Evolutionary conservation across 1,140 invertebrate genomes (phyloP).

Genomic region (Cryptotermes secundus): DNA sequence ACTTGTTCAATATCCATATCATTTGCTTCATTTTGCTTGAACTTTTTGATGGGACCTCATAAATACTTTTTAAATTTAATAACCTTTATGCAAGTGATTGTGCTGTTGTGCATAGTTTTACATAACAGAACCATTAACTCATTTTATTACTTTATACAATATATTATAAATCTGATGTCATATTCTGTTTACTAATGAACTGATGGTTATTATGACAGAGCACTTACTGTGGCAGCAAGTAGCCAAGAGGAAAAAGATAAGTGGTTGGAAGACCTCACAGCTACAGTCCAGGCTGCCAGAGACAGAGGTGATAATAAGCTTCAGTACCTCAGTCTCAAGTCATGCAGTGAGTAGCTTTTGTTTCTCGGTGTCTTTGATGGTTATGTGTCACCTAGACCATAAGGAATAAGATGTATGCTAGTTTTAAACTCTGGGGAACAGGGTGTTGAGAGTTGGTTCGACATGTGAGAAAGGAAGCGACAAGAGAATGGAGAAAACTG

Average conservation of each 20-base stretch:
- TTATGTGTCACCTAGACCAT: too few relatives aligned
- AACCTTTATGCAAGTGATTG: neutral
- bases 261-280: conserved; percentile 82
- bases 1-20: too few relatives aligned
- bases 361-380: too few relatives aligned
- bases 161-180: neutral
- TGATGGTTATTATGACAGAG: conserved; percentile 46
- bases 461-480: too few relatives aligned
- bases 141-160: too few relatives aligned
- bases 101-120: neutral
- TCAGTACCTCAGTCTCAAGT: conserved; percentile 73
- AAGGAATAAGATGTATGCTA: too few relatives aligned
- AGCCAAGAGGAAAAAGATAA: conserved; percentile 81
- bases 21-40: too few relatives aligned
- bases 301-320: conserved; percentile 62
- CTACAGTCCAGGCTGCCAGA: conserved; percentile 67
- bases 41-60: too few relatives aligned
- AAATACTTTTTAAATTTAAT: too few relatives aligned
- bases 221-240: conserved; percentile 72
- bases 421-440: too few relatives aligned
- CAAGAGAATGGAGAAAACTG: too few relatives aligned
- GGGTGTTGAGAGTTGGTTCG: too few relatives aligned
- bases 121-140: neutral
- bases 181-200: neutral
- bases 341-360: conserved; percentile 49